Percentiles rank a stretch among this genome's conserved stretches.
Conservation (phyloP, 2,888 invertebrate genomes). For the Torymus aiolomorphi region DNA sequence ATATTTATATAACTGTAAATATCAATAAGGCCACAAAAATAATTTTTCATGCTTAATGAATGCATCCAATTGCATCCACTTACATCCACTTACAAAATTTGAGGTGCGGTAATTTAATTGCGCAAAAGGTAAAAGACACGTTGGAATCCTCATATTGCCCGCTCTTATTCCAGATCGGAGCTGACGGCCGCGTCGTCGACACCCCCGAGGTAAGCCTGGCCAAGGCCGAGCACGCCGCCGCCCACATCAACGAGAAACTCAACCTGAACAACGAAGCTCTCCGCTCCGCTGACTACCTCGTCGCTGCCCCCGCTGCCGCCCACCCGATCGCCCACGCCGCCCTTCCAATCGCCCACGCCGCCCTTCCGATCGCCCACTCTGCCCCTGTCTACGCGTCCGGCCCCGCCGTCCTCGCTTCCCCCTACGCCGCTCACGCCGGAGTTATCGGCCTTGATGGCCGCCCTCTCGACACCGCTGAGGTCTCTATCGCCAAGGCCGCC, state of each 20-base stretch:
- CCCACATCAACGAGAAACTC: slow-evolving; percentile 67
- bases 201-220: slow-evolving; percentile 67
- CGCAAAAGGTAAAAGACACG: no score
- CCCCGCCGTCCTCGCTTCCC: slow-evolving; percentile 38
- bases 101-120: no score
- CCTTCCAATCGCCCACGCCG: no score
- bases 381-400: slow-evolving; percentile 18
- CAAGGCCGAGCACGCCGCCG: slow-evolving; percentile 68
- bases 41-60: no score
- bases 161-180: slow-evolving; percentile 57
- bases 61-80: no score
- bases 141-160: no score
- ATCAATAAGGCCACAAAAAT: no score
- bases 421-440: slow-evolving; percentile 14
- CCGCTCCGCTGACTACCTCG: slow-evolving; percentile 59
- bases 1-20: no score
- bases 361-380: no score
- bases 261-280: slow-evolving; percentile 65
- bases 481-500: slow-evolving; percentile 64
- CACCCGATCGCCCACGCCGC: slow-evolving; percentile 14
- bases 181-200: slow-evolving; percentile 68
- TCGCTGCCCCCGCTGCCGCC: slow-evolving; percentile 50
- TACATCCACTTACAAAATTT: no score
- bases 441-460: slow-evolving; percentile 61
- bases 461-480: slow-evolving; percentile 65